Percentiles rank a stretch among this genome's conserved stretches.
phyloP scores from a whole-genome alignment of 2,797 vertebrate genomes.

The Smutsia gigantea region DNA sequence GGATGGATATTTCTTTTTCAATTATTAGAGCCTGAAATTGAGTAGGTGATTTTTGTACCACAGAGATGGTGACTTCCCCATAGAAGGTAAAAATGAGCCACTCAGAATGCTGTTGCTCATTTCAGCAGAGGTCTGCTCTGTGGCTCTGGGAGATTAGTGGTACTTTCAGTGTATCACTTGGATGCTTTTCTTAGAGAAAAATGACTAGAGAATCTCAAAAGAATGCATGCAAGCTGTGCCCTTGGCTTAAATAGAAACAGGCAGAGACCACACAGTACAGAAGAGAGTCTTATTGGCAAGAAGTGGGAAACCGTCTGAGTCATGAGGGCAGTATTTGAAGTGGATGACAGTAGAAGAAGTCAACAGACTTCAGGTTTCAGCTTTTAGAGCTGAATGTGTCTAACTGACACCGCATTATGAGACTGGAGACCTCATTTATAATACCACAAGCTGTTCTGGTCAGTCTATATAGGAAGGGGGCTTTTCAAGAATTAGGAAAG shows the following conservation, averaged over 20 bases:
- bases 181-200: constrained; percentile 58
- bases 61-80: constrained; percentile 6
- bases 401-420: neutral
- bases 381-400: neutral
- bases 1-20: constrained; percentile 19
- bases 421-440: constrained; percentile 35
- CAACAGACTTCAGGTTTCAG: constrained; percentile 18
- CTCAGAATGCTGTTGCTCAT: constrained; percentile 23
- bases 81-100: constrained; percentile 27
- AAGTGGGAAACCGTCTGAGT: constrained; percentile 33
- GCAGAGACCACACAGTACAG: constrained; percentile 46
- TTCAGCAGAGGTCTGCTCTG: constrained; percentile 17
- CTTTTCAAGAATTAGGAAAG: constrained; percentile 35
- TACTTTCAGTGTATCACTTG: constrained; percentile 28
- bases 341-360: neutral
- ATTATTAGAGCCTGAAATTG: constrained; percentile 39
- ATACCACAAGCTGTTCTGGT: neutral
- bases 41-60: constrained; percentile 51
- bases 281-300: constrained; percentile 30
- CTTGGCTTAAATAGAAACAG: constrained; percentile 53
- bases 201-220: constrained; percentile 50
- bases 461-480: neutral
- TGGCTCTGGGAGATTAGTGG: constrained; percentile 43
- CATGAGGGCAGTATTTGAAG: constrained; percentile 43
- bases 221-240: constrained; percentile 51